These are phyloP conservation scores for Taurulus bubalis DNA, from an alignment of 2,113 vertebrate species.

Conservation along the genomic window DNA sequence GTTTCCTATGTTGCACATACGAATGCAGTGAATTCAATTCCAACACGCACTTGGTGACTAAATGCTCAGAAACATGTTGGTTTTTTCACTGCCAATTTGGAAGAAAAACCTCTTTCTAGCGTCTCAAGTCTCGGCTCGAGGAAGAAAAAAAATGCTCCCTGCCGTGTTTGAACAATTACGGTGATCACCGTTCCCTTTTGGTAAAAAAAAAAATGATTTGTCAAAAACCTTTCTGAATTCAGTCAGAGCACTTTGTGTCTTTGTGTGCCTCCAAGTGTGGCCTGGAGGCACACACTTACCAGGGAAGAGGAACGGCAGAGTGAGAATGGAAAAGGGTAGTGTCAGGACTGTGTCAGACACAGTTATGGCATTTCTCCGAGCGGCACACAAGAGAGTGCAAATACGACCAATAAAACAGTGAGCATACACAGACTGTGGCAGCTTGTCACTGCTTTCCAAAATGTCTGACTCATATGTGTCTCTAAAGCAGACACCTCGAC, in stretches of 20 bases:
- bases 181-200: slow-evolving; percentile 10
- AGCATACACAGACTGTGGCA: slow-evolving; percentile 22
- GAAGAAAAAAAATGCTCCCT: slow-evolving; percentile 10
- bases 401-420: slow-evolving; percentile 45
- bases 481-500: slow-evolving; percentile 30
- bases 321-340: slow-evolving; percentile 52
- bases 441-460: slow-evolving; percentile 34
- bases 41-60: background rate
- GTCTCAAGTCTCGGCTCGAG: background rate
- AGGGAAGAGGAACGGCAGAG: slow-evolving; percentile 25
- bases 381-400: slow-evolving; percentile 42
- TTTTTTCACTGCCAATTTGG: background rate
- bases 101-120: slow-evolving; percentile 1
- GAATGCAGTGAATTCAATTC: background rate
- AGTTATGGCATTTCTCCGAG: slow-evolving; percentile 42
- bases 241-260: slow-evolving; percentile 26
- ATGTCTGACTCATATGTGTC: slow-evolving; percentile 36
- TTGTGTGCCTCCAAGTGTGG: slow-evolving; percentile 43
- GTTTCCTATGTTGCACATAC: background rate
- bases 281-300: slow-evolving; percentile 47
- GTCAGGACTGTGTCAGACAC: slow-evolving; percentile 62
- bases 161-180: slow-evolving; percentile 11
- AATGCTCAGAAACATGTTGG: background rate
- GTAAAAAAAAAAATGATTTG: slow-evolving; percentile 6
- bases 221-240: slow-evolving; percentile 39